A percentile compares a stretch with the other conserved stretches of the same genome.
Conservation (phyloP, 2,888 invertebrate species). For the Ormyrus nitidulus region DNA sequence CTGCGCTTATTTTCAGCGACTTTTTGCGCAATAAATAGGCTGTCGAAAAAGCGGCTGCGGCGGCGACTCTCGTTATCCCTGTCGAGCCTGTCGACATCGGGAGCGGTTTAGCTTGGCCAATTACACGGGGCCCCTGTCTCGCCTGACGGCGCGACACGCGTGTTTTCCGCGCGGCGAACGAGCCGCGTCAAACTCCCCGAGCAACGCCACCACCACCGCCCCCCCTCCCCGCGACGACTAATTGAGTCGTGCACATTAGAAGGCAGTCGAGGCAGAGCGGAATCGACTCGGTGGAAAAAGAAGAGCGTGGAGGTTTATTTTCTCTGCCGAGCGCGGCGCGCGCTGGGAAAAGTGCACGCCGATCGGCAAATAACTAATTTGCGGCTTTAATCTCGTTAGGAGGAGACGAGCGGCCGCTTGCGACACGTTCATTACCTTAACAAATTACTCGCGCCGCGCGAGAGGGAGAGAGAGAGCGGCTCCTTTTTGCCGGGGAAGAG, state of each 20-base stretch:
- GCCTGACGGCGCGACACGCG: background rate
- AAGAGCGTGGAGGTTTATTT: no score
- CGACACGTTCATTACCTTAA: conserved; percentile 36
- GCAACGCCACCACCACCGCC: background rate
- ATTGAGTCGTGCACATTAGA: conserved; percentile 40
- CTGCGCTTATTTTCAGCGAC: background rate
- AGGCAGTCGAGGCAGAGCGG: conserved; percentile 8
- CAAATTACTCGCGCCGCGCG: conserved; percentile 18
- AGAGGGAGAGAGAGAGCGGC: background rate
- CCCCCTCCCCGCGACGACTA: background rate
- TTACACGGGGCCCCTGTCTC: background rate
- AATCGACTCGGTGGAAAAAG: no score
- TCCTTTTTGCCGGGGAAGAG: background rate
- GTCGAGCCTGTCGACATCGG: no score
- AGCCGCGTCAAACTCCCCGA: conserved; percentile 20
- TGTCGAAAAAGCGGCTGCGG: background rate
- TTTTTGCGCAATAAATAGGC: background rate
- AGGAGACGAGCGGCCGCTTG: background rate
- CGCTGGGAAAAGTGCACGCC: no score
- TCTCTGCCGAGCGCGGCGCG: no score
- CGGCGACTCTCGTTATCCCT: no score
- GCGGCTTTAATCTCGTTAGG: no score
- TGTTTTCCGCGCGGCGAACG: conserved; percentile 13
- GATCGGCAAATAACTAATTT: no score
- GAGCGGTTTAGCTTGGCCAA: conserved; percentile 18